These are phyloP conservation scores for Myotis lucifugus DNA, from an alignment of 2,113 vertebrate species.

Conservation along the genomic window DNA sequence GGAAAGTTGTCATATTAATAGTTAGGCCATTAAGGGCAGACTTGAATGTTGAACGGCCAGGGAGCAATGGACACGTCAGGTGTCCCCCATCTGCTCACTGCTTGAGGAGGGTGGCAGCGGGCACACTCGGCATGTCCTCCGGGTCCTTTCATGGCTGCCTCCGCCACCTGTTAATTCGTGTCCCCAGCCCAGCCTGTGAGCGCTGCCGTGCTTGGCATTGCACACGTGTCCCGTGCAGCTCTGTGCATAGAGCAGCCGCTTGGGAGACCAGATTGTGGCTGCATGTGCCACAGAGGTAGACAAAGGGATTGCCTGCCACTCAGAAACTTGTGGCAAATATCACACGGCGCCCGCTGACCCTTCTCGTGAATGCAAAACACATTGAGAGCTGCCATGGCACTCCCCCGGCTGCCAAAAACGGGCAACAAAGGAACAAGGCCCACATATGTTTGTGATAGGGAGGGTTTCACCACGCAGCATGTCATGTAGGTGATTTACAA, in stretches of 20 bases:
- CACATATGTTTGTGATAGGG: slow-evolving; percentile 56
- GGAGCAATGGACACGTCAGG: accelerated
- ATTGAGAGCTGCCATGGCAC: slow-evolving; percentile 11
- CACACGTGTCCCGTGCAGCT: background rate
- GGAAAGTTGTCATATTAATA: background rate
- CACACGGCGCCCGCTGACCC: background rate
- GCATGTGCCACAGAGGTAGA: background rate
- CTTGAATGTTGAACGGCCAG: background rate
- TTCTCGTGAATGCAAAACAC: slow-evolving; percentile 25
- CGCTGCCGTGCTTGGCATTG: background rate
- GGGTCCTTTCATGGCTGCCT: background rate
- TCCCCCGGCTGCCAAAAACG: slow-evolving; percentile 32
- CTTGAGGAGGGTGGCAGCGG: background rate
- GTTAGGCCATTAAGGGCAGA: background rate
- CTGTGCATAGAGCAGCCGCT: background rate
- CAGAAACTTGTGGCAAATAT: slow-evolving; percentile 16
- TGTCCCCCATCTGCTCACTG: background rate
- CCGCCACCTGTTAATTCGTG: background rate
- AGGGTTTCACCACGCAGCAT: slow-evolving; percentile 45
- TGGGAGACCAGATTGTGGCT: slow-evolving; percentile 10
- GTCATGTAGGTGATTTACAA: slow-evolving; percentile 68
- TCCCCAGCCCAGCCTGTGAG: background rate
- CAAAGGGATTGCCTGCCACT: background rate
- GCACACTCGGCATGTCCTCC: background rate
- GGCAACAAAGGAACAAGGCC: slow-evolving; percentile 52